Conservation (phyloP, 2,888 invertebrate species). For the Nesidiocoris tenuis region DNA sequence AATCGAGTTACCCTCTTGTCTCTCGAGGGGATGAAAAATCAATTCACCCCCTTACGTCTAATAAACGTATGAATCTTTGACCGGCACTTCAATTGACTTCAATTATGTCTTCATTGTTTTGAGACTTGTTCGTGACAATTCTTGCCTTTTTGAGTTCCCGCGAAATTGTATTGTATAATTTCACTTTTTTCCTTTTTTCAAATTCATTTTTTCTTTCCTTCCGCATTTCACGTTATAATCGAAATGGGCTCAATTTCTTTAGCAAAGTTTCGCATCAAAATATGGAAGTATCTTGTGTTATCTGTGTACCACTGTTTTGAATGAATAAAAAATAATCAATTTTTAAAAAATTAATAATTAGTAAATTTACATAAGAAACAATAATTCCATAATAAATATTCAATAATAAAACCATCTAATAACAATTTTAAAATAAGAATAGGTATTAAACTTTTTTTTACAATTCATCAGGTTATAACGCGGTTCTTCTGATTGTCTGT, state of each 20-base stretch:
- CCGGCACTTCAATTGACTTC: not conserved
- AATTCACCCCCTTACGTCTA: not conserved
- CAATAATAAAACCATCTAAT: too few relatives aligned
- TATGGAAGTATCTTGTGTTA: too few relatives aligned
- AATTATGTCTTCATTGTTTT: not conserved
- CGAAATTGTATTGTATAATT: conserved; percentile 6
- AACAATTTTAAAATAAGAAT: not conserved
- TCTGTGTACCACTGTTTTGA: too few relatives aligned
- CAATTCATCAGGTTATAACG: not conserved
- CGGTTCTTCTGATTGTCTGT: not conserved
- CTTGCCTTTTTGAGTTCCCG: not conserved
- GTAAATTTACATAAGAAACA: too few relatives aligned
- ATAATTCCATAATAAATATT: too few relatives aligned
- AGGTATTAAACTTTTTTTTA: not conserved
- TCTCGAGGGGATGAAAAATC: not conserved
- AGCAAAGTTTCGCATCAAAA: too few relatives aligned
- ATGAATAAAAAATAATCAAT: too few relatives aligned
- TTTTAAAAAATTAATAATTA: too few relatives aligned
- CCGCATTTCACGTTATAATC: too few relatives aligned
- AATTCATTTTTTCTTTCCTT: too few relatives aligned
- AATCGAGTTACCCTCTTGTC: conserved; percentile 6
- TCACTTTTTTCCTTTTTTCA: not conserved
- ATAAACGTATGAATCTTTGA: not conserved
- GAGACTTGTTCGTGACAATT: too few relatives aligned
- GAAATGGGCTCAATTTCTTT: too few relatives aligned